Evolutionary conservation across 2,113 vertebrate species (phyloP).

Genomic region (Naja naja): DNA sequence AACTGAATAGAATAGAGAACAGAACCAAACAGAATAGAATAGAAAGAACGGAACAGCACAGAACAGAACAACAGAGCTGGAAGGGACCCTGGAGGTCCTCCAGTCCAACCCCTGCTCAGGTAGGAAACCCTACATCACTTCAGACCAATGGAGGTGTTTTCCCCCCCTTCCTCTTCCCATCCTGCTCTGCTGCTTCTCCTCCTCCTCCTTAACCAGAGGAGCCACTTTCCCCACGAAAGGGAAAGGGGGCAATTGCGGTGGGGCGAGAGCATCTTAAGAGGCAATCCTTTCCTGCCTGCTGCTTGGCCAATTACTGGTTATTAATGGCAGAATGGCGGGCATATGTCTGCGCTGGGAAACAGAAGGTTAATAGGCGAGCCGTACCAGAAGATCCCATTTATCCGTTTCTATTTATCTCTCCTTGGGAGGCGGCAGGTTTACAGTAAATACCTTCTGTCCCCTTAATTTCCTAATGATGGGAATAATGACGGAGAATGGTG

Average conservation of each 20-base stretch:
- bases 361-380: slow-evolving; percentile 98
- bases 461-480: slow-evolving; percentile 99
- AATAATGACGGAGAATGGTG: slow-evolving; percentile 99
- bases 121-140: background rate
- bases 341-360: slow-evolving; percentile 91
- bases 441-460: slow-evolving; percentile 99
- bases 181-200: background rate
- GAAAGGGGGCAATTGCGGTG: background rate
- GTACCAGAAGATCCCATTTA: slow-evolving; percentile 94
- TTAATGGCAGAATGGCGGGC: slow-evolving; percentile 91
- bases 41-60: too few species aligned
- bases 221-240: background rate
- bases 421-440: slow-evolving; percentile 99
- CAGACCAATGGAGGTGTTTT: too few species aligned
- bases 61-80: background rate
- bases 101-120: background rate
- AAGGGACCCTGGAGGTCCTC: background rate
- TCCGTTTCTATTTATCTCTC: slow-evolving; percentile 99
- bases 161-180: background rate
- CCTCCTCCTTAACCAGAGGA: background rate
- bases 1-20: too few species aligned
- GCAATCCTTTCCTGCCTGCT: slow-evolving; percentile 60
- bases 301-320: slow-evolving; percentile 86
- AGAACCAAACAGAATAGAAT: too few species aligned
- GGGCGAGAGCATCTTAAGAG: slow-evolving; percentile 33